These are phyloP conservation scores for Icerya purchasi DNA, from an alignment of 2,888 invertebrate species.

Conservation along the genomic window DNA sequence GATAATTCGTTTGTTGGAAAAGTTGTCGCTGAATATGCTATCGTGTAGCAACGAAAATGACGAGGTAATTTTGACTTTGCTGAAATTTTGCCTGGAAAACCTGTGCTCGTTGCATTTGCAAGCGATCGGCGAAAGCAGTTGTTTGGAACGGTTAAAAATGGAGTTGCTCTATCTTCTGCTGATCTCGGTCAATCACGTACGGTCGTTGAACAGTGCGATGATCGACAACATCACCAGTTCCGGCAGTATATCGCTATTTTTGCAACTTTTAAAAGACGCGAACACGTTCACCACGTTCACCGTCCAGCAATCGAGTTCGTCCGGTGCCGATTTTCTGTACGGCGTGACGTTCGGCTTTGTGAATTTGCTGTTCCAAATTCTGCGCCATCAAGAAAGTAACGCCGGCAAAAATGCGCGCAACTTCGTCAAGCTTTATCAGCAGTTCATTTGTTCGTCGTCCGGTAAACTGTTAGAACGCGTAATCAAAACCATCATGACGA, in stretches of 20 bases:
- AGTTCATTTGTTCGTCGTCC: constrained; percentile 6
- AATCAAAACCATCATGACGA: constrained; percentile 1
- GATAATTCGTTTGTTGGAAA: neutral
- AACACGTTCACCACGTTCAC: constrained; percentile 1
- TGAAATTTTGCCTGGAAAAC: constrained; percentile 37
- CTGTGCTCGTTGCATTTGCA: constrained; percentile 32
- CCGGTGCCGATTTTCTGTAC: constrained; percentile 6
- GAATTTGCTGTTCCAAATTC: constrained; percentile 9
- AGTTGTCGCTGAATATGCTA: neutral
- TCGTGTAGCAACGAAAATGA: constrained; percentile 5
- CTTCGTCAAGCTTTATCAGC: constrained; percentile 6
- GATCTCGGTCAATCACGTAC: neutral
- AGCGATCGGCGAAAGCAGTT: constrained; percentile 1
- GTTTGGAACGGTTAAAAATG: neutral
- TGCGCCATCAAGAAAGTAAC: constrained; percentile 3
- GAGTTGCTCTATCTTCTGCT: neutral
- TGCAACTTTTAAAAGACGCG: constrained; percentile 15
- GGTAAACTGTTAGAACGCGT: constrained; percentile 5
- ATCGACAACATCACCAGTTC: constrained; percentile 13
- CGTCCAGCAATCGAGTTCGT: constrained; percentile 1
- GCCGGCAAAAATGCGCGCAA: constrained; percentile 4
- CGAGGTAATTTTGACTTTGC: constrained; percentile 31
- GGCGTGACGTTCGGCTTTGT: constrained; percentile 4
- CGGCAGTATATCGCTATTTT: constrained; percentile 14
- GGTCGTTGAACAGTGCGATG: neutral